Conservation (phyloP, 1,140 invertebrate species). For the Apocrypta bakeri region DNA sequence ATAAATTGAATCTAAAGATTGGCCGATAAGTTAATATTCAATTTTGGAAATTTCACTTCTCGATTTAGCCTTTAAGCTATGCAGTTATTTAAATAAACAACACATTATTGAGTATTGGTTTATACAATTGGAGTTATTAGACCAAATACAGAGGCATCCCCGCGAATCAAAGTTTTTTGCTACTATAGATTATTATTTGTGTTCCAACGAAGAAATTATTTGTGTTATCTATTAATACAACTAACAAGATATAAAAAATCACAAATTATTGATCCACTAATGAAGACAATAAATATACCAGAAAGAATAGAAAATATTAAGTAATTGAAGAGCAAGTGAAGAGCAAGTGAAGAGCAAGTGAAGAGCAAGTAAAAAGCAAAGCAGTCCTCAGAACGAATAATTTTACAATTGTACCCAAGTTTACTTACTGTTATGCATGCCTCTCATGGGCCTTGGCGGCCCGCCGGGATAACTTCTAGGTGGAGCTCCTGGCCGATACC, state of each 20-base stretch:
- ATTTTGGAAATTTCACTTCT: slow-evolving; percentile 23
- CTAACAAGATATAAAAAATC: not conserved
- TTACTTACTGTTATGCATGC: slow-evolving; percentile 64
- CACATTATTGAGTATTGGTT: not conserved
- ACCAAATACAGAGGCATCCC: not conserved
- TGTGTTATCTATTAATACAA: not conserved
- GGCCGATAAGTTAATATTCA: slow-evolving; percentile 15
- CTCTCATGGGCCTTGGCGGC: slow-evolving; percentile 69
- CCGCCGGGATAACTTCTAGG: slow-evolving; percentile 68
- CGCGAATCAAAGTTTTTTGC: not conserved
- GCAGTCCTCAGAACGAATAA: not conserved
- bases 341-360: not conserved
- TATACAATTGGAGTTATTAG: not conserved
- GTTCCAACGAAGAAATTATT: no score
- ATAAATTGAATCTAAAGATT: not conserved
- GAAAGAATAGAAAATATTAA: no score
- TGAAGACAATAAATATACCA: no score
- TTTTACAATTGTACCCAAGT: not conserved
- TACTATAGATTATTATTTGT: not conserved
- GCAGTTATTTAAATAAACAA: not conserved
- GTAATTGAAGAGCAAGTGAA: no score
- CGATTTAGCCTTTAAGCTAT: slow-evolving; percentile 36
- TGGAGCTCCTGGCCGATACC: slow-evolving; percentile 65
- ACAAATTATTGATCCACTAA: no score
- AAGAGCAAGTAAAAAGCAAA: not conserved